phyloP scores from a whole-genome alignment of 1,140 invertebrate genomes.

The Ridgeia piscesae region DNA sequence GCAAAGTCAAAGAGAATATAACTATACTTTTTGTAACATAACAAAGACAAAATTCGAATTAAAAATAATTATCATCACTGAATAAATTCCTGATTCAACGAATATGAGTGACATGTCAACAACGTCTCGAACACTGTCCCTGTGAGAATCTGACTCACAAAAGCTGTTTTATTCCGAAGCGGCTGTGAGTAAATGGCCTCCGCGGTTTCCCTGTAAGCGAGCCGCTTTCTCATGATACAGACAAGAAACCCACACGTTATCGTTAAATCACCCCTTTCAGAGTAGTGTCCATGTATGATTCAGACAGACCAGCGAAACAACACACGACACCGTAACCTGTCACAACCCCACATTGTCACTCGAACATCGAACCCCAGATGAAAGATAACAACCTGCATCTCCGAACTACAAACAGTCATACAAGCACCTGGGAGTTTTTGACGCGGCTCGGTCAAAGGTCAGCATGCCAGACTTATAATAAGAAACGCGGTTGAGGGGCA shows the following conservation, averaged over 20 bases:
- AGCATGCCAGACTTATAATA: constrained; percentile 5
- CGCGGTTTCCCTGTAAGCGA: background rate
- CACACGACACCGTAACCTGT: background rate
- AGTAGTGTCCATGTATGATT: background rate
- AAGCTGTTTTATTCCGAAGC: background rate
- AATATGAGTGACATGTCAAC: background rate
- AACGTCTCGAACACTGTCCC: background rate
- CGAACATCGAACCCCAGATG: background rate
- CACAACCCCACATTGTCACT: background rate
- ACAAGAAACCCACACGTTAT: background rate
- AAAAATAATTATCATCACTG: background rate
- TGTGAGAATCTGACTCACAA: background rate
- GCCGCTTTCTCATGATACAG: background rate
- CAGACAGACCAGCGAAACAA: background rate
- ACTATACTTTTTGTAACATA: background rate
- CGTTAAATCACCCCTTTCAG: background rate
- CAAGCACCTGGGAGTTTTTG: background rate
- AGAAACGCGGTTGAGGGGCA: background rate
- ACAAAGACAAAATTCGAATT: background rate
- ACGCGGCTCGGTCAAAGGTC: background rate
- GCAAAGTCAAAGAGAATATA: background rate
- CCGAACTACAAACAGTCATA: background rate
- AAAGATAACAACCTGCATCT: background rate
- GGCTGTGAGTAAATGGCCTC: background rate
- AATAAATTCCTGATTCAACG: background rate